Evolutionary conservation across 2,113 vertebrate genomes (phyloP), one percentile per base, ranked within the genome.

Genomic region (Triplophysa dalaica): DNA sequence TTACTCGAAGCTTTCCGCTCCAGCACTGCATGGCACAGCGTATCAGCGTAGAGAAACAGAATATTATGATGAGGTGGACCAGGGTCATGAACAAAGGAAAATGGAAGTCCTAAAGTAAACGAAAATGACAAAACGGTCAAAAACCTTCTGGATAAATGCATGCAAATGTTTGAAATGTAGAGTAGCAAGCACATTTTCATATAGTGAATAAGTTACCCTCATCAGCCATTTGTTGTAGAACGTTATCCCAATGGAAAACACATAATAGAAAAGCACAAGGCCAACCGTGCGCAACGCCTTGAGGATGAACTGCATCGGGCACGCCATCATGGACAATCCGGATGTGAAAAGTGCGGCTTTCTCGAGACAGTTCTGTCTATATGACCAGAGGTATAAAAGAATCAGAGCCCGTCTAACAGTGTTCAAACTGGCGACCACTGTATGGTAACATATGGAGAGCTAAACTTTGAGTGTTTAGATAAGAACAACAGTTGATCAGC

Each of bases 211-310:
- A 9, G 86, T 77, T 63, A 95, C 95, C 93, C 94, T 95, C 78
- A 96, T 95, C 8, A 98, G 92, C 97, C 96, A 96, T 87, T 98
- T 97, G 93, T 97, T 98, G 88, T 95, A 98, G 93, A 96, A 97
- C 41, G 97, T 96, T 91, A 97, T 96, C 72, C 96, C 95, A 9
- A 97, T 96, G 54, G 96, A 98, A 91, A 98, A 97, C 84, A 90
- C 89, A 82, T 95, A 96, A 78, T 95, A 97, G n/a, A 95, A 90
- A 2, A 95, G 91, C 43, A 96, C 93, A 65, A 96, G 90, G 65
- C 92, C 92, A 43, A 94, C 79, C 0, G 89, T 93, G 85, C 94
- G 78, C 26, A 91, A n/a, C 0, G 86, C 89, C 87, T 91, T 89
- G 86, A 92, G 94, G n/a, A 94, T 13, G 84, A 93, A 87, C 74